phyloP scores from a whole-genome alignment of 1,140 invertebrate species.

The Drusus annulatus region DNA sequence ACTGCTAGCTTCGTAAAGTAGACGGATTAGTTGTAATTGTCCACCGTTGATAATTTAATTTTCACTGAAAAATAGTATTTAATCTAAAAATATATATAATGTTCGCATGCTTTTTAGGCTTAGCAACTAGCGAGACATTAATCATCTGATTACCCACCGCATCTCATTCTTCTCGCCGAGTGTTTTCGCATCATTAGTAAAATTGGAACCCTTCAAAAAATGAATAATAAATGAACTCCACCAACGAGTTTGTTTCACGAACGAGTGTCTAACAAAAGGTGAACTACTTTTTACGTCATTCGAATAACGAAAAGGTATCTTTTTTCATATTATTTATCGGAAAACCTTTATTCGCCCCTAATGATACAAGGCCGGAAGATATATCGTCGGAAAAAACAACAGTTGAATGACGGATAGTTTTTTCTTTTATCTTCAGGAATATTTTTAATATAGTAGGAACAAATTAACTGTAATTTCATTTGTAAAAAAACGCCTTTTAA shows the following conservation, averaged over 20 bases:
- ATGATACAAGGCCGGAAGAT: conserved; percentile 16
- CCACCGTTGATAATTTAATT: too few relatives aligned
- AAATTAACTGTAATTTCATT: too few relatives aligned
- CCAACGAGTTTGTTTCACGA: background rate
- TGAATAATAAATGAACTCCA: conserved; percentile 34
- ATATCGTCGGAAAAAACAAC: conserved; percentile 6
- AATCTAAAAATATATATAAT: too few relatives aligned
- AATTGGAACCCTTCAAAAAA: conserved; percentile 33
- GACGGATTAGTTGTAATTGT: too few relatives aligned
- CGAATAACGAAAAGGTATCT: background rate
- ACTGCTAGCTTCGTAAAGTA: too few relatives aligned
- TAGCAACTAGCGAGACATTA: too few relatives aligned
- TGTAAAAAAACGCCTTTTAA: too few relatives aligned
- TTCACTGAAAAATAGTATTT: too few relatives aligned
- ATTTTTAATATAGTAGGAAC: too few relatives aligned
- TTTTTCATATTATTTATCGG: conserved; percentile 11
- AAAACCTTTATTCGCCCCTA: conserved; percentile 13
- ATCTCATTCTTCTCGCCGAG: background rate
- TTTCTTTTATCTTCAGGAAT: background rate
- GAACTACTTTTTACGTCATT: background rate
- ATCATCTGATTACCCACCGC: too few relatives aligned
- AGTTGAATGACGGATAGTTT: background rate
- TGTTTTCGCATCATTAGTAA: conserved; percentile 44
- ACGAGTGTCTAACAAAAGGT: too few relatives aligned
- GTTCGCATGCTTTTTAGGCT: too few relatives aligned